Conservation (phyloP, 2,113 vertebrate genomes). For the Artemisiospiza belli region DNA sequence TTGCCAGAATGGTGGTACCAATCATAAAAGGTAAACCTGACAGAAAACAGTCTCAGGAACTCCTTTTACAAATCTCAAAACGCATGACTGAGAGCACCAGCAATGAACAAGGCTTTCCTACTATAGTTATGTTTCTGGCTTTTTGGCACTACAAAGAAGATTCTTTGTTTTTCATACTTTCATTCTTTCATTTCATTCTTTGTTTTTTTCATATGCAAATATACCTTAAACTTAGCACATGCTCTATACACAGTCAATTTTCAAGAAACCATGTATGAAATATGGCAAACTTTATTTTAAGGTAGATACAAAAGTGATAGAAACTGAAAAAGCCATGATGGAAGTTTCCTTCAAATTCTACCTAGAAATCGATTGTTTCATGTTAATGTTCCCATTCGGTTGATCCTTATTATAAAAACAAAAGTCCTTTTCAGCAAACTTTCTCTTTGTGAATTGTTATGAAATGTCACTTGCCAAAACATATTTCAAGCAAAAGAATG, state of each 20-base stretch:
- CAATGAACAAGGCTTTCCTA: neutral
- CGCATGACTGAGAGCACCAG: neutral
- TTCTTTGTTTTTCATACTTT: neutral
- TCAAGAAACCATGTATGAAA: neutral
- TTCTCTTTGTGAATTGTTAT: neutral
- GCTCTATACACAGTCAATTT: neutral
- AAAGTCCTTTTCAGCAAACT: neutral
- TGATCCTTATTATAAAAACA: neutral
- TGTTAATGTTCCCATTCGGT: neutral
- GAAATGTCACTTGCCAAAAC: neutral
- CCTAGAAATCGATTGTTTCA: neutral
- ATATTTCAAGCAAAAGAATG: neutral
- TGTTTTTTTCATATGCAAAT: neutral
- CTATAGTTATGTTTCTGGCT: neutral
- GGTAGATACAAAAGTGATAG: neutral
- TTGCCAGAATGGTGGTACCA: neutral
- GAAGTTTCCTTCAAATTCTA: neutral
- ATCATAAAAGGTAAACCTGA: neutral
- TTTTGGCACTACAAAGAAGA: neutral
- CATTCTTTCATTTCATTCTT: too few species aligned
- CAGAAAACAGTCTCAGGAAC: neutral
- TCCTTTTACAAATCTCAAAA: neutral
- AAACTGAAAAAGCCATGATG: neutral
- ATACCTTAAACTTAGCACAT: neutral
- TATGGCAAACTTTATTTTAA: neutral